Conservation (phyloP, 64 coral and sea anemone genomes). For the Exaiptasia diaphana region DNA sequence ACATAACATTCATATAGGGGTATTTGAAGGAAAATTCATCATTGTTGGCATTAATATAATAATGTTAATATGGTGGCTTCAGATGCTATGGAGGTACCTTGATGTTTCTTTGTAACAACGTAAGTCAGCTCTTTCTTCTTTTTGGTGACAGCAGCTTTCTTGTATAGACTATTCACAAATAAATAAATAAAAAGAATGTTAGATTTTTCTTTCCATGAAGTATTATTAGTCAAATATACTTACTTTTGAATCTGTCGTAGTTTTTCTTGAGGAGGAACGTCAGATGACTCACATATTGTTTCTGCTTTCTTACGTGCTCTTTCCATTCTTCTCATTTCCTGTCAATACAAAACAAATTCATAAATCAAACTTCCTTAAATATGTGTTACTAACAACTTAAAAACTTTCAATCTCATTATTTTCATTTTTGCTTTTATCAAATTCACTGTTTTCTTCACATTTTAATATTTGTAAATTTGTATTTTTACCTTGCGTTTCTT, state of each 20-base stretch:
- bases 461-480: no score
- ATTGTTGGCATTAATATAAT: no score
- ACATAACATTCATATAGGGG: no score
- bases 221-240: no score
- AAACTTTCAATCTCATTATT: no score
- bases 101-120: constrained; percentile 88
- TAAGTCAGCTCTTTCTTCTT: constrained; percentile 87
- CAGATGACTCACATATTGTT: constrained; percentile 84
- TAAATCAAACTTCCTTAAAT: not conserved
- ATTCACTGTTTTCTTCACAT: no score
- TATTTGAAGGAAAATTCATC: no score
- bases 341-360: not conserved
- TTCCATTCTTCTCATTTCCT: constrained; percentile 85
- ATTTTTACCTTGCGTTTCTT: constrained; percentile 83
- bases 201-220: no score
- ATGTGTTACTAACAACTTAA: no score
- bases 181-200: not conserved
- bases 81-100: constrained; percentile 46
- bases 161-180: constrained; percentile 71
- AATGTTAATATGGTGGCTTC: no score
- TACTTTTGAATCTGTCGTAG: constrained; percentile 88
- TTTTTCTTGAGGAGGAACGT: constrained; percentile 87
- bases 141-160: constrained; percentile 76
- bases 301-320: constrained; percentile 96
- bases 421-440: no score